These are phyloP conservation scores for Chlamydotis undulata DNA, from an alignment of 2,113 vertebrate genomes.

Conservation along the genomic window DNA sequence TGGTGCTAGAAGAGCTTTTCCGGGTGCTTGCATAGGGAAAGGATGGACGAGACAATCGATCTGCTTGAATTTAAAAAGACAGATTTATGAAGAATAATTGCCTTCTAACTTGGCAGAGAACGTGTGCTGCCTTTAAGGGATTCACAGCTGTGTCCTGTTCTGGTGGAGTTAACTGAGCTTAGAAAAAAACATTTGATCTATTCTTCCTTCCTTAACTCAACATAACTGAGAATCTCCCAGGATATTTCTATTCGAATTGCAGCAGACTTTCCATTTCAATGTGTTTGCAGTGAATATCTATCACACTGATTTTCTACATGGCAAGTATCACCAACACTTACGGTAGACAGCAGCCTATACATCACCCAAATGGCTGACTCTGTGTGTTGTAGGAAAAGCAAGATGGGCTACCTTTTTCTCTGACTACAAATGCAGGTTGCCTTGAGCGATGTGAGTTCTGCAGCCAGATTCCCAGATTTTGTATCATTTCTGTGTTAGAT, in stretches of 20 bases:
- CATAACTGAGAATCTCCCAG: constrained; percentile 6
- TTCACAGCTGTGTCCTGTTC: constrained; percentile 50
- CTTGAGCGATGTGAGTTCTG: background rate
- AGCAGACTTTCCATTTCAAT: constrained; percentile 19
- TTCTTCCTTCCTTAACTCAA: constrained; percentile 38
- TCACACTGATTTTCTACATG: constrained; percentile 21
- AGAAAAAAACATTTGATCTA: constrained; percentile 38
- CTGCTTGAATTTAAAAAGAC: constrained; percentile 50
- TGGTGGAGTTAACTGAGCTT: constrained; percentile 21
- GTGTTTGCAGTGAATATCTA: constrained; percentile 5
- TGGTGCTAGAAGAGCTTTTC: constrained; percentile 2
- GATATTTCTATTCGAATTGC: constrained; percentile 16
- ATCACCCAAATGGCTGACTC: background rate
- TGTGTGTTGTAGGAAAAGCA: background rate
- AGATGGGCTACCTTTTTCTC: background rate
- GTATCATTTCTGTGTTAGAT: background rate
- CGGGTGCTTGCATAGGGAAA: background rate
- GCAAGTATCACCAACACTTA: background rate
- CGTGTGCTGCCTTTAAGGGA: constrained; percentile 26
- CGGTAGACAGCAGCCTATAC: background rate
- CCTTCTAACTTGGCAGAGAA: constrained; percentile 35
- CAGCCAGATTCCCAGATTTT: background rate
- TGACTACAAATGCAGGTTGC: background rate
- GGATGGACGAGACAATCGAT: constrained; percentile 17
- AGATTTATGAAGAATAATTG: constrained; percentile 50